These are phyloP conservation scores for Pycnomerus fuliginosus DNA, from an alignment of 2,888 invertebrate species.

Conservation along the genomic window DNA sequence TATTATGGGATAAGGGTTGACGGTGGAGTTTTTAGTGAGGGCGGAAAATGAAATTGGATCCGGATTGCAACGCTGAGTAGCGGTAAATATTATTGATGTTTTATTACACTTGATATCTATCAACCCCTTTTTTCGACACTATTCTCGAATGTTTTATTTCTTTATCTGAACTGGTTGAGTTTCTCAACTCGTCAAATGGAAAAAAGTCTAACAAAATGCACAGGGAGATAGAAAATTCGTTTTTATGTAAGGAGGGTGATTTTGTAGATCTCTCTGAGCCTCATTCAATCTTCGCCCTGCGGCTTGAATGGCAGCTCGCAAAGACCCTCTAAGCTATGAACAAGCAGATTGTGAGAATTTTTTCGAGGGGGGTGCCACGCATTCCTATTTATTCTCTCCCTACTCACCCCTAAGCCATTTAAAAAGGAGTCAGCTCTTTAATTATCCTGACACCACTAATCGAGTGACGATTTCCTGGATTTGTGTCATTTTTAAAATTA, in stretches of 20 bases:
- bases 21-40: conserved; percentile 30
- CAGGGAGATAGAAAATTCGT: conserved; percentile 26
- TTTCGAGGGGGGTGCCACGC: conserved; percentile 18
- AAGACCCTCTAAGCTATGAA: conserved; percentile 31
- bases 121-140: neutral
- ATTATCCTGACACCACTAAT: too few species aligned
- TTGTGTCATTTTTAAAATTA: too few species aligned
- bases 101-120: neutral
- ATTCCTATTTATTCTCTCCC: neutral
- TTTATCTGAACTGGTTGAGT: conserved; percentile 2
- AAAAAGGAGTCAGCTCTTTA: too few species aligned
- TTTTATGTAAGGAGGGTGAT: conserved; percentile 28
- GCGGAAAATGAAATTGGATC: conserved; percentile 38
- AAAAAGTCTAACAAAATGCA: conserved; percentile 6
- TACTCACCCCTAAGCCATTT: too few species aligned
- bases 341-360: conserved; percentile 29
- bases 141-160: neutral
- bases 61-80: conserved; percentile 30
- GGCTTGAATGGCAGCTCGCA: conserved; percentile 29
- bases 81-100: conserved; percentile 28
- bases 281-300: conserved; percentile 31
- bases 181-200: conserved; percentile 1
- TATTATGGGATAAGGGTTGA: conserved; percentile 41
- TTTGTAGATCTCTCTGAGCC: conserved; percentile 26
- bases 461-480: too few species aligned